Evolutionary conservation across 30 jellyfish, hydroid and myxozoan genomes (phyloP), one percentile per base, ranked within the genome.

Genomic region (Hydractinia echinata): DNA sequence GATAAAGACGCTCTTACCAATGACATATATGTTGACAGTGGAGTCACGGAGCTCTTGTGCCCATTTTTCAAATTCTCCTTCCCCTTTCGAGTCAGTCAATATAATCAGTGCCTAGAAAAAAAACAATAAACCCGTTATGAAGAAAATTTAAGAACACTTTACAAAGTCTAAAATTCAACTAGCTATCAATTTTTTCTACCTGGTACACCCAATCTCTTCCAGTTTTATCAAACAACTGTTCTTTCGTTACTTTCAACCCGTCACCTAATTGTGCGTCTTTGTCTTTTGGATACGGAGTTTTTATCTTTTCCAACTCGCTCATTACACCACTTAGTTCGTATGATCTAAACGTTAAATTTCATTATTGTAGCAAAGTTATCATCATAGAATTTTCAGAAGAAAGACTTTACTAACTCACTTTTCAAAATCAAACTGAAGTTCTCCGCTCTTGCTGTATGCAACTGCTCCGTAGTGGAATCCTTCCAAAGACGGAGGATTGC

Each of bases 401-500:
- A 20, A n/a, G 61, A 8, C 15, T 20, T 19, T 0, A 50, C 49
- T 20, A 76, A 79, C 86, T 79, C 61, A 79, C 86, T 44, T 44
- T 10, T 79, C 86, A 61, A 79, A 79, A 79, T 79, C 71, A 51
- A 79, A 79, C 86, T 79, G 82, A 13, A 79, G 71, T 5, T 55
- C 84, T 16, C 83, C 86, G 7, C 51, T 79, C 39, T 79, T 84
- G 54, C 48, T 8, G 64, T 79, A 79, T n/a, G 61, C 84, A 14
- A 61, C 86, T 7, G 83, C 86, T 13, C 84, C 86, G 51, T 79
- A 79, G 61, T 79, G 86, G 62, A 55, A 55, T 13, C 86, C 86
- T 54, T 79, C 79, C 54, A 62, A 7, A 1, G 84, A 55, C 4
- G 86, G 86, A 55, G 83, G 86, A 56, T 79, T 84, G 21, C 8